Conservation (phyloP, 2,113 vertebrate species). For the Gavialis gangeticus region DNA sequence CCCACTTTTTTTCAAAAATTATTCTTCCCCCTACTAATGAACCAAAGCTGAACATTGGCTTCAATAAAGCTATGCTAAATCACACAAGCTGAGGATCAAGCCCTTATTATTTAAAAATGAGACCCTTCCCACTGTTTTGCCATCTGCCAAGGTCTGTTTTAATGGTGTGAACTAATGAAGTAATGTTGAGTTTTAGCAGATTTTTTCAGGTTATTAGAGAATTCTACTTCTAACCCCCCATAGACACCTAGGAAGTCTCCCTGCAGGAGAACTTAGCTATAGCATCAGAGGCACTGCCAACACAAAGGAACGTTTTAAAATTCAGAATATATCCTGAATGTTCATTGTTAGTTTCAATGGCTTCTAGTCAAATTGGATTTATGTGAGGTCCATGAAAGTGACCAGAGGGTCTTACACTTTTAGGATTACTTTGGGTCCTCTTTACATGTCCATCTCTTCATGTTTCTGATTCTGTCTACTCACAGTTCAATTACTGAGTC, state of each 20-base stretch:
- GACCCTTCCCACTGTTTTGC: constrained; percentile 58
- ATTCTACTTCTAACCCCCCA: constrained; percentile 33
- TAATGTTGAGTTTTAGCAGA: constrained; percentile 32
- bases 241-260: background rate
- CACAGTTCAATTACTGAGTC: background rate
- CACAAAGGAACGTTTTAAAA: background rate
- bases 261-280: background rate
- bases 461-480: background rate
- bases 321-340: background rate
- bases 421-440: background rate
- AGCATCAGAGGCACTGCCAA: constrained; percentile 20
- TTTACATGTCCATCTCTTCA: background rate
- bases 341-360: background rate
- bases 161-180: constrained; percentile 18
- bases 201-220: constrained; percentile 2
- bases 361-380: background rate
- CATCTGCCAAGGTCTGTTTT: constrained; percentile 51
- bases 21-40: background rate
- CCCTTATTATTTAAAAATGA: constrained; percentile 61
- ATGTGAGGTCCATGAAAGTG: background rate
- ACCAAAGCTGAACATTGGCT: constrained; percentile 35
- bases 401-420: background rate
- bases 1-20: constrained; percentile 19
- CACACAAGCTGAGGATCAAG: constrained; percentile 58
- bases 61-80: constrained; percentile 47